A percentile compares a stretch with the other conserved stretches of the same genome.
phyloP scores from a whole-genome alignment of 2,797 vertebrate genomes.

The Melanotaenia parkinsoni region DNA sequence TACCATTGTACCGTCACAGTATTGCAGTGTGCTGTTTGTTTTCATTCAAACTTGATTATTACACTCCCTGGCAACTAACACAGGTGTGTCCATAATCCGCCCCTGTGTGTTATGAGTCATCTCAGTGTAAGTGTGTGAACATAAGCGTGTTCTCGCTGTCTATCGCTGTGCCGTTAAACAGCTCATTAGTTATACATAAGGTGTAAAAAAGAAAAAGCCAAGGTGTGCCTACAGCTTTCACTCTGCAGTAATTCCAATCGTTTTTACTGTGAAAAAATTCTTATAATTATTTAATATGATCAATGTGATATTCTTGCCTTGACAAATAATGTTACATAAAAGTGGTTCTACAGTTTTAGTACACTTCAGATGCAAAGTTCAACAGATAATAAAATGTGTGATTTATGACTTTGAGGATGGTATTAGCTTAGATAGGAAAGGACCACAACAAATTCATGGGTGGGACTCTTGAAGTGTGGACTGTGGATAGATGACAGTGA shows the following conservation, averaged over 20 bases:
- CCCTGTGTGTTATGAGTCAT: conserved; percentile 49
- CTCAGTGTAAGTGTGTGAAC: conserved; percentile 1
- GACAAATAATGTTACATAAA: not conserved
- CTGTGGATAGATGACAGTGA: not conserved
- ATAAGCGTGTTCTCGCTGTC: conserved; percentile 14
- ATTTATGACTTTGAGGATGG: conserved; percentile 36
- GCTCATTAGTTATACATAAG: conserved; percentile 30
- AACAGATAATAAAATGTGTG: conserved; percentile 3
- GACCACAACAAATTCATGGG: not conserved
- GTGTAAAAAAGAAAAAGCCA: not conserved
- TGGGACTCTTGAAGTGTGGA: not conserved
- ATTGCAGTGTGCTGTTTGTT: conserved; percentile 52
- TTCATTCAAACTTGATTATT: conserved; percentile 56
- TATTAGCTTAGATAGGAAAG: not conserved
- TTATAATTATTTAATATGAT: not conserved
- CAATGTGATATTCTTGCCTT: not conserved
- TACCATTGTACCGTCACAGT: conserved; percentile 28
- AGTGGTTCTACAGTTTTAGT: conserved; percentile 2
- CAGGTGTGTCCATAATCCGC: conserved; percentile 68
- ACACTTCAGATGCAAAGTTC: conserved; percentile 45
- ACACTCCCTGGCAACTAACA: conserved; percentile 53
- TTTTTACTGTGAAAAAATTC: not conserved
- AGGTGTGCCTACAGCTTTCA: conserved; percentile 43
- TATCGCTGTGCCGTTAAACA: conserved; percentile 21
- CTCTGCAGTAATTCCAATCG: conserved; percentile 4